Evolutionary conservation across 2,888 invertebrate genomes (phyloP), one percentile per base, ranked within the genome.

Genomic region (Spisula solida): DNA sequence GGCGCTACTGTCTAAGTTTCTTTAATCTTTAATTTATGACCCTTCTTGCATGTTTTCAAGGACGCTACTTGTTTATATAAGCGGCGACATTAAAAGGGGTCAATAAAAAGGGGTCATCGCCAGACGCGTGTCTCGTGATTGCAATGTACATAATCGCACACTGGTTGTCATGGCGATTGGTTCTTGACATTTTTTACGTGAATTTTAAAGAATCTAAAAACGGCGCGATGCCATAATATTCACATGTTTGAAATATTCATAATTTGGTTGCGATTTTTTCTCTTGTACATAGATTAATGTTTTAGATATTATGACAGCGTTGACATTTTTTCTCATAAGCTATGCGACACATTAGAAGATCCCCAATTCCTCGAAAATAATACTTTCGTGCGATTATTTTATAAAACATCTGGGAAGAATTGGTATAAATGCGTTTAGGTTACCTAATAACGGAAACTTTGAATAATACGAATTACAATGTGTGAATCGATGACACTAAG

Each of bases 401-500:
- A 25, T 0, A 25, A 10, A 66, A 10, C 60, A 66, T 66, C n/a
- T 66, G 60, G 60, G 25, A 66, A 66, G 60, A 25, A 66, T 66
- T n/a, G n/a, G 60, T 66, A 8, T 51, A 51, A 51, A 25, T 31
- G 70, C 20, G 70, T 70, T 78, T 34, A 31, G 10, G 47, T 78
- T 78, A 47, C n/a, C 66, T 51, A 55, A 55, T 87, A 87, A 87
- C 87, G 87, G 87, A 82, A 86, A 60, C 29, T 41, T 34, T 48
- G 82, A 56, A 48, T 82, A 56, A 82, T 31, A 48, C 25, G 29
- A 56, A 55, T 47, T 70, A 51, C 41, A 25, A 87, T 34, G 87
- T 82, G 87, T 56, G 51, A 83, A 79, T 41, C n/a, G 14, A 31
- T 88, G 88, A 88, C 88, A 88, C 88, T 78, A 79, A 34, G 81